Evolutionary conservation across 2,888 invertebrate genomes (phyloP), one percentile per base, ranked within the genome.

Genomic region (Heliconius ethilla): DNA sequence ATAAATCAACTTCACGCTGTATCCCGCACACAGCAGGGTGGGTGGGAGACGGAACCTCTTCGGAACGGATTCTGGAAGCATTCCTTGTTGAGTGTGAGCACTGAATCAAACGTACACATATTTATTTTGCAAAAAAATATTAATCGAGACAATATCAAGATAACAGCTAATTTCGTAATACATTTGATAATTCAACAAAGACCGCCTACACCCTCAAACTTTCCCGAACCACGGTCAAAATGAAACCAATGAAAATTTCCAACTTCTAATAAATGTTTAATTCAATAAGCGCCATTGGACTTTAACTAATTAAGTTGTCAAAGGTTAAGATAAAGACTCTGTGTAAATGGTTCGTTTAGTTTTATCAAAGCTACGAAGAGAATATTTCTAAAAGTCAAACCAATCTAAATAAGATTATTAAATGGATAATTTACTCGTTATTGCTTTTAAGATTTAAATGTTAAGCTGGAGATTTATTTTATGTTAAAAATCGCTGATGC

Each of bases 191-290:
- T 40, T 45, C 3, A 69, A 37, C n/a, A 72, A 29, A 29, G 15
- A 15, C 59, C n/a, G n/a, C n/a, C 70, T 70, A 9, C 70, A 29
- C 6, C 3, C 55, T 70, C 2, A 55, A 72, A 59, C 37, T 59
- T 59, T 29, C 33, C 27, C 9, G 15, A 37, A 59, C 25, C 25
- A 33, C 59, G 9, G 25, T 59, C 72, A n/a, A 72, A 72, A 72
- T 0, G n/a, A 59, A 25, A 59, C 33, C 72, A 59, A 59, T 59
- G 59, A 25, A 72, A 72, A 72, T 72, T 72, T 33, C 37, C 72
- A 72, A 72, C 72, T 59, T 72, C 72, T 55, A 59, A 72, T 72
- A n/a, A 72, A 72, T 72, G 59, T 59, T 72, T 59, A 55, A 72
- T 72, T 72, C 59, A 59, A 59, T 72, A 72, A 72, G 72, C 59